phyloP scores from a whole-genome alignment of 2,113 vertebrate species.

The Ctenomys sociabilis region DNA sequence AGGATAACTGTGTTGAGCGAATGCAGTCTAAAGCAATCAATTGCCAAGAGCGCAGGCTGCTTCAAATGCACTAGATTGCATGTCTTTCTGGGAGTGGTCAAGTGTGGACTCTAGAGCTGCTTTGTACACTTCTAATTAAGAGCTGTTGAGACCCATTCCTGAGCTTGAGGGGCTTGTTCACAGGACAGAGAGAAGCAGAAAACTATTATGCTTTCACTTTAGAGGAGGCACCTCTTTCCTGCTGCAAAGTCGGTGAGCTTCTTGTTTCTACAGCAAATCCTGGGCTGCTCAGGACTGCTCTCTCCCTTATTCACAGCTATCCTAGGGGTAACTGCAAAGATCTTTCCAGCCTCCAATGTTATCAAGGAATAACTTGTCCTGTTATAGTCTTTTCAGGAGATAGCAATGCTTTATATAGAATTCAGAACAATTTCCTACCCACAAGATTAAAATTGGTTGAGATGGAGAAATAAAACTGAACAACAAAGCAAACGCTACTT shows the following conservation, averaged over 20 bases:
- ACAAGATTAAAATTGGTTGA: background rate
- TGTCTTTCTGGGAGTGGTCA: background rate
- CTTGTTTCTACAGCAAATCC: background rate
- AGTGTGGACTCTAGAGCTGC: background rate
- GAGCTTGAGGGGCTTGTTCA: fast-evolving
- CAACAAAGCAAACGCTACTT: fast-evolving
- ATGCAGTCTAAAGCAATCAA: background rate
- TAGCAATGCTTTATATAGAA: background rate
- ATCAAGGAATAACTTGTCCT: background rate
- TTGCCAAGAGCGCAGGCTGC: background rate
- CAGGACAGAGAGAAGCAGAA: fast-evolving
- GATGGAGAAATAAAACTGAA: background rate
- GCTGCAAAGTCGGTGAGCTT: background rate
- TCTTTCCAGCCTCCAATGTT: too few species aligned
- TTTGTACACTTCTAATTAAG: fast-evolving
- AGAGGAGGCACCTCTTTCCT: background rate
- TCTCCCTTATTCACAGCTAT: background rate
- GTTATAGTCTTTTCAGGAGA: background rate
- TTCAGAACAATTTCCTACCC: background rate
- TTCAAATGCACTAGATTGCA: too few species aligned
- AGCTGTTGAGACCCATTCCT: fast-evolving
- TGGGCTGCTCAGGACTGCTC: fast-evolving
- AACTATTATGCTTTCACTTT: fast-evolving
- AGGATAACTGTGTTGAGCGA: fast-evolving
- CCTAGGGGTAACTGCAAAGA: too few species aligned